These are phyloP conservation scores for Eupithecia vulgata DNA, from an alignment of 2,888 invertebrate genomes.

Conservation along the genomic window DNA sequence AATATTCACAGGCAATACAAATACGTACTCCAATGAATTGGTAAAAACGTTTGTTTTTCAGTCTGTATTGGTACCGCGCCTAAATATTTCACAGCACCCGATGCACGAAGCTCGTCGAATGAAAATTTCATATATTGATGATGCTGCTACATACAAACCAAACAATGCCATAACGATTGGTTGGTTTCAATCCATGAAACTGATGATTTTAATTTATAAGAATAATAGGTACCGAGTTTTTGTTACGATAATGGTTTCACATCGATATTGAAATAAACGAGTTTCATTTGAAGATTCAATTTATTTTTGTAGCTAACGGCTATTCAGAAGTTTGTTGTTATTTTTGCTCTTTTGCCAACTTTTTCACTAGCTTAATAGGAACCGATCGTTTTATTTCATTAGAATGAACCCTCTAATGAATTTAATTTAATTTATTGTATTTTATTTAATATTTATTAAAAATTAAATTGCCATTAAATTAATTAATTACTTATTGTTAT, in stretches of 20 bases:
- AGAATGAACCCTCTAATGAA: too few relatives aligned
- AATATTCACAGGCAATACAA: constrained; percentile 18
- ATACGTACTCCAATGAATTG: constrained; percentile 53
- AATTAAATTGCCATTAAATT: too few relatives aligned
- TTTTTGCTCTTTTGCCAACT: neutral
- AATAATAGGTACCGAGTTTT: constrained; percentile 34
- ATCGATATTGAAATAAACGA: constrained; percentile 30
- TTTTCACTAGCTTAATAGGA: neutral
- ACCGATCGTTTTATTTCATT: neutral
- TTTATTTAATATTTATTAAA: too few relatives aligned
- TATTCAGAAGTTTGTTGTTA: constrained; percentile 14
- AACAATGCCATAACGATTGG: constrained; percentile 71
- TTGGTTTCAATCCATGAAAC: constrained; percentile 68
- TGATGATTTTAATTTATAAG: constrained; percentile 53
- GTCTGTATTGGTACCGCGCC: constrained; percentile 58
- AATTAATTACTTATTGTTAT: too few relatives aligned
- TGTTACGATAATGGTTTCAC: constrained; percentile 23
- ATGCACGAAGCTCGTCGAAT: constrained; percentile 59
- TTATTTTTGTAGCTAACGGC: constrained; percentile 18
- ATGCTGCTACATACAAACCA: constrained; percentile 72
- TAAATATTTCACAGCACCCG: constrained; percentile 70
- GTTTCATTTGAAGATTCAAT: constrained; percentile 21
- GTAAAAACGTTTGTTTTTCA: constrained; percentile 66
- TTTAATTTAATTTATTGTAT: too few relatives aligned
- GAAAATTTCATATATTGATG: constrained; percentile 79